Evolutionary conservation across 2,113 vertebrate species (phyloP).

Genomic region (Calyptomena viridis): DNA sequence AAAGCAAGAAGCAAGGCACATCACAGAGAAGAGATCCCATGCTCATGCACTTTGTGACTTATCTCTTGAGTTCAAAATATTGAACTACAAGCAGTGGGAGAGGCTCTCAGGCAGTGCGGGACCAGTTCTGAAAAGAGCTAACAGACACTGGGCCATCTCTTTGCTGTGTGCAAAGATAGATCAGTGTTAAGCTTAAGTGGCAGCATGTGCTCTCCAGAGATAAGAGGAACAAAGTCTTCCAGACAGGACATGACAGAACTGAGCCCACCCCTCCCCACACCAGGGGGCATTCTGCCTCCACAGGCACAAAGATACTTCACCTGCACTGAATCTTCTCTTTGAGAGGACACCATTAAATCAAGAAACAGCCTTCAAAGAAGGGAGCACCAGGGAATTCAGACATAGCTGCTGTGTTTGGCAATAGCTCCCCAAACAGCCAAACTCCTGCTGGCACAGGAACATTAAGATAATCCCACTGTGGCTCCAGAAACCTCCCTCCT

Average conservation of each 20-base stretch:
- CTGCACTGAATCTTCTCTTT: background rate
- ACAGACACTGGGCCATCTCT: background rate
- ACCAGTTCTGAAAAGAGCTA: background rate
- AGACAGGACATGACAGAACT: fast-evolving
- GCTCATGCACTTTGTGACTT: background rate
- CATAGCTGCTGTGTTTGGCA: background rate
- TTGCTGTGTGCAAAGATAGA: background rate
- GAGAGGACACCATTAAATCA: background rate
- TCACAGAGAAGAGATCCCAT: background rate
- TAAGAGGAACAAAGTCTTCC: background rate
- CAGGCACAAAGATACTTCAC: background rate
- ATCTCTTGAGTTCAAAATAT: background rate
- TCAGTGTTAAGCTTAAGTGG: background rate
- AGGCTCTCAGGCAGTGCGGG: background rate
- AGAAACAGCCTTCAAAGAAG: background rate
- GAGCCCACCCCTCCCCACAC: background rate
- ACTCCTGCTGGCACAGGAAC: background rate
- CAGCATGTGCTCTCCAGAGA: background rate
- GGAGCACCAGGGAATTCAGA: background rate
- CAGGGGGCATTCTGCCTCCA: background rate
- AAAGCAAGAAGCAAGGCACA: background rate
- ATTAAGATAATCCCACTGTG: background rate
- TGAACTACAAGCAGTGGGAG: background rate
- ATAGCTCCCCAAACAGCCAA: background rate
- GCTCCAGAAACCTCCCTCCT: background rate